Evolutionary conservation across 1,140 invertebrate genomes (phyloP), one percentile per base, ranked within the genome.

Genomic region (Drosophila dunni): DNA sequence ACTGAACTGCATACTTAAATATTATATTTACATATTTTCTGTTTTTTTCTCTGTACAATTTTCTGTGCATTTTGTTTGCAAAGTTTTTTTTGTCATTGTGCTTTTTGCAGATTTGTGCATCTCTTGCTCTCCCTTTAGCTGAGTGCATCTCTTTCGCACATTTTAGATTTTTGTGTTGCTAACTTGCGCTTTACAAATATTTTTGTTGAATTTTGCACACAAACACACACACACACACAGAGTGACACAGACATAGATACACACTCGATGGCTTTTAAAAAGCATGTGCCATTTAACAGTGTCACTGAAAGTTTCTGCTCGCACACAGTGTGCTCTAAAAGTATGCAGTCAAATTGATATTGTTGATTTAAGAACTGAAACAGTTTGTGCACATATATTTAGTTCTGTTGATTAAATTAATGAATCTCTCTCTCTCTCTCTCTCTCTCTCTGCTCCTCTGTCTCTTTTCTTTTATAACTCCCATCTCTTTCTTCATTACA

Each of bases 111-210:
- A 34, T 63, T 53, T 60, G 50, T 48, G 20, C 54, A 44, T 46
- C 65, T 72, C 46, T 58, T 45, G 29, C 29, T 17, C 44, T 58
- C 38, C 36, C 29, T 17, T 24, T 17, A 54, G 29, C 13, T 65
- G 9, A 45, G 7, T 61, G 46, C 46, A 53, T 71, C 58, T 56
- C n/a, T 64, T 11, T 64, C 50, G 34, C 48, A 33, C 54, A 11
- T 51, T 78, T 69, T 51, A 42, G 53, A 72, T 60, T 56, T 75
- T 72, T 77, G 57, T 70, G 60, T 75, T 61, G 66, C 60, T 62
- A 79, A 70, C 79, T 83, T 79, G 58, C 79, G 80, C 81, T 84
- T 79, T 84, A 54, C 76, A 83, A 79, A 83, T 84, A 72, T 84
- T 83, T 84, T 73, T 65, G 50, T 67, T 76, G 67, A 68, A 83